A percentile compares a stretch with the other conserved stretches of the same genome.
These are phyloP conservation scores for Cyprinodon diabolis DNA, from an alignment of 2,797 vertebrate genomes.

Conservation along the genomic window DNA sequence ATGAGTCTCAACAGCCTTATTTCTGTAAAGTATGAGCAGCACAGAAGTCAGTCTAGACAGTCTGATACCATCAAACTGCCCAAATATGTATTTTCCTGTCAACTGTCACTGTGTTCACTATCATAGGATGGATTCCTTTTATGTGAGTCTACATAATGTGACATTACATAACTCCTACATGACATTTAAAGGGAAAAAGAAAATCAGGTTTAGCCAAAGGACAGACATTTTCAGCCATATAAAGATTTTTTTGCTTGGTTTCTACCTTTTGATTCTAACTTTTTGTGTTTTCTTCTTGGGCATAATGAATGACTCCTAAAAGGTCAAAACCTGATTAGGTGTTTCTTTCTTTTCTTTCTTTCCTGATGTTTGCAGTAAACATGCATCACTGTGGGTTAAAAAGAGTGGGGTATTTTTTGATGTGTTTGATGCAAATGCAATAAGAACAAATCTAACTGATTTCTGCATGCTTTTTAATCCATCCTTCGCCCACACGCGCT, in stretches of 20 bases:
- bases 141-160: conserved; percentile 36
- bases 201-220: conserved; percentile 15
- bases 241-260: conserved; percentile 15
- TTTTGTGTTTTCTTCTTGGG: conserved; percentile 12
- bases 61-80: conserved; percentile 47
- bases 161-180: conserved; percentile 25
- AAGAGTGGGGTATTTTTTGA: conserved; percentile 5
- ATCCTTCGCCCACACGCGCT: conserved; percentile 20
- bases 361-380: not conserved
- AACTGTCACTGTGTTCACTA: conserved; percentile 46
- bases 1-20: not conserved
- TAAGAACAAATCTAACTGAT: not conserved
- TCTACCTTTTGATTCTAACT: conserved; percentile 10
- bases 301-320: conserved; percentile 26
- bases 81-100: conserved; percentile 54
- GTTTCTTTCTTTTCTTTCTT: not conserved
- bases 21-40: not conserved
- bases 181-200: conserved; percentile 40
- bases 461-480: conserved; percentile 3
- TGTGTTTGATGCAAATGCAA: not conserved
- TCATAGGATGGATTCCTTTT: conserved; percentile 63
- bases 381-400: not conserved
- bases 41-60: conserved; percentile 33
- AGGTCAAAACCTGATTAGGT: conserved; percentile 48
- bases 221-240: not conserved